These are phyloP conservation scores for Oryzias curvinotus DNA, from an alignment of 2,113 vertebrate species.

Conservation along the genomic window DNA sequence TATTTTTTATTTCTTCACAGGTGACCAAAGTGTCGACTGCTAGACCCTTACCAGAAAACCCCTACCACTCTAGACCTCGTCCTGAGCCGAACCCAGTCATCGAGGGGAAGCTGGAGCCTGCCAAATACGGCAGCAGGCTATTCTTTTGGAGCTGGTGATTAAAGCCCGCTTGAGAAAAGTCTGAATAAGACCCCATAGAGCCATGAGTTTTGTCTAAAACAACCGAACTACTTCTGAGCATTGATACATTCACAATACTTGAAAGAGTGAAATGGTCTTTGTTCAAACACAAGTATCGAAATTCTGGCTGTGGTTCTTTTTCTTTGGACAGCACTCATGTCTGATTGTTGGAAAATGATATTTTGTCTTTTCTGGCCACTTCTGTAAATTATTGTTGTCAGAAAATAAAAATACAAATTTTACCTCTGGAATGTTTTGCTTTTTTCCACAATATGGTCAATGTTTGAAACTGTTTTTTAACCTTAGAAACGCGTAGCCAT, in stretches of 20 bases:
- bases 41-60: constrained; percentile 88
- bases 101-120: constrained; percentile 86
- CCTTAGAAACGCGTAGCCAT: not conserved
- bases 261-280: constrained; percentile 7
- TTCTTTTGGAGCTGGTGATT: constrained; percentile 89
- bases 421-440: constrained; percentile 10
- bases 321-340: constrained; percentile 54
- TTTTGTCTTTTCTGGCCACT: constrained; percentile 27
- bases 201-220: constrained; percentile 48
- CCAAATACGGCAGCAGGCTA: constrained; percentile 84
- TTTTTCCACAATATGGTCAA: not conserved
- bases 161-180: too few relatives aligned
- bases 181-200: constrained; percentile 5
- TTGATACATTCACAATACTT: not conserved
- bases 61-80: constrained; percentile 85
- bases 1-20: constrained; percentile 62
- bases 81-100: constrained; percentile 83
- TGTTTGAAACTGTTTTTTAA: not conserved
- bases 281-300: not conserved
- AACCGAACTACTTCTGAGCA: constrained; percentile 3
- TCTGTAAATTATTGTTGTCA: constrained; percentile 70
- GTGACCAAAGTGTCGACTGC: constrained; percentile 94
- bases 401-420: constrained; percentile 64
- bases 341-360: constrained; percentile 4
- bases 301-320: constrained; percentile 3